Base-by-base conservation (phyloP, 2,113 vertebrate genomes). In the Bucco capensis region DNA sequence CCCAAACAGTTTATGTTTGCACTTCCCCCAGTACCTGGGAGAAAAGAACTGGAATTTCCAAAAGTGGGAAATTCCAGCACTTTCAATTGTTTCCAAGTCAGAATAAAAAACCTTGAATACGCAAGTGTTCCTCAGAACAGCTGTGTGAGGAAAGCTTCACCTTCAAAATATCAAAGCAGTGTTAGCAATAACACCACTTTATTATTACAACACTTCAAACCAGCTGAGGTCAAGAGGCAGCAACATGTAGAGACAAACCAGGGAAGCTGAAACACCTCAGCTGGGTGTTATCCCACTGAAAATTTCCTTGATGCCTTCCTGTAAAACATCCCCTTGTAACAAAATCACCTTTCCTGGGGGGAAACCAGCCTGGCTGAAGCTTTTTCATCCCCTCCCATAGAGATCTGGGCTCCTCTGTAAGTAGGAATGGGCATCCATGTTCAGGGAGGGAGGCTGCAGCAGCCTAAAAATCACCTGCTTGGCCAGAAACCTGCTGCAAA, bases 11-110 rank as follows among this genome's bases (percentile, higher is more conserved):
- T 92, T 71, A 85, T 49, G 65, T 83, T 88, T 94, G 93, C 76
- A 53, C 66, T 90, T 91, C 88, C 92, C 75, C 73, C 73, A 72
- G 57, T 10, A 8, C 65, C 79, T 28, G 3, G 80, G 53, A 91
- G 77, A 81, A 91, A 95, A 94, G 83, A 88, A 88, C 86, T 95
- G 93, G 94, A 94, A 95, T 93, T 95, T 93, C 95, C 90, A 91
- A 94, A 95, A 88, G 86, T 28, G 86, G 94, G 95, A 93, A 96
- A 84, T 96, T 94, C 94, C 95, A 93, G 57, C 88, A 90, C 93
- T 96, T 96, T 96, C 93, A 95, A 78, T 96, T 94, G 93, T 94
- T 95, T 95, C 95, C 93, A 95, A 96, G 92, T 60, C 61, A 24
- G 94, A 92, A 95, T 75, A 96, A 86, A 88, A 94, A 60, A 51